These are phyloP conservation scores for Punctoribates punctum DNA, from an alignment of 2,888 invertebrate species.

Conservation along the genomic window DNA sequence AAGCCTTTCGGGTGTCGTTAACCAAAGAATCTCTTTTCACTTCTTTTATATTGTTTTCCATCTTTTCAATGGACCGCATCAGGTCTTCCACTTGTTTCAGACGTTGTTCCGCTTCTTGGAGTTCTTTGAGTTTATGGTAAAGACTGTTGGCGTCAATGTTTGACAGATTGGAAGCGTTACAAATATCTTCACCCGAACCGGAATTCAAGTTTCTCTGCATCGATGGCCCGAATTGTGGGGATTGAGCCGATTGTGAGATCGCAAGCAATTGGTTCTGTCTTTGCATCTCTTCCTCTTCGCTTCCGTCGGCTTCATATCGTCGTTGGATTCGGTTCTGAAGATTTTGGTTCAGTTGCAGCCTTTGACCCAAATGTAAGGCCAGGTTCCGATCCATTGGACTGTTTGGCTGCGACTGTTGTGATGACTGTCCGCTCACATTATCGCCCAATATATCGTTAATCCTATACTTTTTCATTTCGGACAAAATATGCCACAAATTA, in stretches of 20 bases:
- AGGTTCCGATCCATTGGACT: neutral
- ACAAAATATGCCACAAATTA: too few species aligned
- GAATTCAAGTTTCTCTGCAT: slow-evolving; percentile 5
- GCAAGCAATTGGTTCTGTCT: slow-evolving; percentile 7
- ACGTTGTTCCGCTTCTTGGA: slow-evolving; percentile 29
- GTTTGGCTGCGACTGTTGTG: neutral
- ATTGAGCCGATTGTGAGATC: slow-evolving; percentile 3
- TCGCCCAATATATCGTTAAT: slow-evolving; percentile 23
- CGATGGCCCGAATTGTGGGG: neutral
- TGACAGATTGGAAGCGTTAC: neutral
- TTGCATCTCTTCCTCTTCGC: slow-evolving; percentile 40
- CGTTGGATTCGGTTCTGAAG: slow-evolving; percentile 25
- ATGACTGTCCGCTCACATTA: neutral
- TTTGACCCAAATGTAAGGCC: neutral
- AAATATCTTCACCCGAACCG: neutral
- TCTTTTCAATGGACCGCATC: slow-evolving; percentile 30
- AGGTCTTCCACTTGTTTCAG: slow-evolving; percentile 38
- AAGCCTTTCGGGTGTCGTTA: slow-evolving; percentile 19
- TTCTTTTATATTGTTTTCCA: slow-evolving; percentile 24
- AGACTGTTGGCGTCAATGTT: slow-evolving; percentile 22
- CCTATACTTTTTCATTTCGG: slow-evolving; percentile 23
- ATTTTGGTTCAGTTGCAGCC: slow-evolving; percentile 20
- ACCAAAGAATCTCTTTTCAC: neutral
- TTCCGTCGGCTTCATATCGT: slow-evolving; percentile 43
- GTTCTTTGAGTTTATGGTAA: slow-evolving; percentile 33